These are phyloP conservation scores for Cheilosia vernalis DNA, from an alignment of 2,888 invertebrate genomes.

Conservation along the genomic window DNA sequence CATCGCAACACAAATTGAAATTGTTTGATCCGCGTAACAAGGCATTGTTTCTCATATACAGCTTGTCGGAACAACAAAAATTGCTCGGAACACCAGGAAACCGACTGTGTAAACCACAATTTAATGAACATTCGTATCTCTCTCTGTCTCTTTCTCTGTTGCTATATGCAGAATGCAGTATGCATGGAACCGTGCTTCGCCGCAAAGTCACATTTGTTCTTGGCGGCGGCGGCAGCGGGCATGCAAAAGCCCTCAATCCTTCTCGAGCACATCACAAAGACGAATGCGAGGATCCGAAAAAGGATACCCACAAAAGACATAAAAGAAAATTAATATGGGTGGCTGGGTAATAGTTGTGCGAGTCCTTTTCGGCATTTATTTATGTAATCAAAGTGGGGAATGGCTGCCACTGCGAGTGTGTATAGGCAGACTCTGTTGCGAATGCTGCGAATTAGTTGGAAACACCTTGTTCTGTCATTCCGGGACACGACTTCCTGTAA, in stretches of 20 bases:
- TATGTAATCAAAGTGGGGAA: slow-evolving; percentile 66
- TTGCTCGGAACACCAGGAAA: slow-evolving; percentile 53
- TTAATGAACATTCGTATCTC: slow-evolving; percentile 72
- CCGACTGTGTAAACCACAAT: slow-evolving; percentile 61
- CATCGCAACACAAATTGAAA: slow-evolving; percentile 62
- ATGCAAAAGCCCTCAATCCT: slow-evolving; percentile 57
- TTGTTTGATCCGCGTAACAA: slow-evolving; percentile 69
- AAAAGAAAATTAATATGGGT: slow-evolving; percentile 74
- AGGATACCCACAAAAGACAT: slow-evolving; percentile 68
- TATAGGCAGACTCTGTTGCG: slow-evolving; percentile 48
- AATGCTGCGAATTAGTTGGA: slow-evolving; percentile 76
- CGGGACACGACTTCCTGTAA: slow-evolving; percentile 76
- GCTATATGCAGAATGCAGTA: neutral
- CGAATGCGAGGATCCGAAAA: slow-evolving; percentile 63
- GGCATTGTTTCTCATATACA: slow-evolving; percentile 56
- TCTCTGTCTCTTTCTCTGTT: neutral
- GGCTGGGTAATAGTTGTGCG: slow-evolving; percentile 73
- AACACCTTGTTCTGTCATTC: slow-evolving; percentile 76
- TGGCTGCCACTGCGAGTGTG: slow-evolving; percentile 5
- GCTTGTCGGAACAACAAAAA: slow-evolving; percentile 33
- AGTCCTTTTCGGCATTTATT: slow-evolving; percentile 73
- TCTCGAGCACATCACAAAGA: slow-evolving; percentile 68
- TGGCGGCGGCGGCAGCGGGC: slow-evolving; percentile 40
- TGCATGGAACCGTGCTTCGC: slow-evolving; percentile 47
- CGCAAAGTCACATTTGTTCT: slow-evolving; percentile 69